Evolutionary conservation across 1,140 invertebrate genomes (phyloP).

Genomic region (Cotesia vestalis): DNA sequence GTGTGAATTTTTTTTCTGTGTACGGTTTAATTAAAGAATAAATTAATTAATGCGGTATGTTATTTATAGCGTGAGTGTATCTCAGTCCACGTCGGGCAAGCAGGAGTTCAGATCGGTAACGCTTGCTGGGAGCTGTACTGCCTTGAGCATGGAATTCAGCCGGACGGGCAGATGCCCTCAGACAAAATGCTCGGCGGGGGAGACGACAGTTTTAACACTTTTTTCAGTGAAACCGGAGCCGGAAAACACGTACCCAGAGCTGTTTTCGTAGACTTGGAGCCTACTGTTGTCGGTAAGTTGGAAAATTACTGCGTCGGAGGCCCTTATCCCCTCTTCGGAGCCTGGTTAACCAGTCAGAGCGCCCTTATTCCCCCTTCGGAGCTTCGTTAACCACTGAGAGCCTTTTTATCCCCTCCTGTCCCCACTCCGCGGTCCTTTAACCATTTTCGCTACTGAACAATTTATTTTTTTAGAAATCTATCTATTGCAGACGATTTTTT

Average conservation of each 20-base stretch:
- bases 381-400: no score
- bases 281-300: conserved; percentile 31
- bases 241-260: conserved; percentile 36
- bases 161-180: conserved; percentile 36
- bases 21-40: no score
- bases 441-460: no score
- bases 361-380: no score
- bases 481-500: no score
- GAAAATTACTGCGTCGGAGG: no score
- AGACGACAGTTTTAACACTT: conserved; percentile 36
- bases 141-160: conserved; percentile 35
- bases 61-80: conserved; percentile 35
- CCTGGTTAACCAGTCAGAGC: not conserved
- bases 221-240: conserved; percentile 38
- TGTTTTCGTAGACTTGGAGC: conserved; percentile 36
- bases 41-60: not conserved
- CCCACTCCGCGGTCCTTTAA: no score
- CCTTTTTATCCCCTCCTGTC: no score
- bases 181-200: conserved; percentile 34
- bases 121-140: conserved; percentile 37
- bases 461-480: no score
- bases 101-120: conserved; percentile 37
- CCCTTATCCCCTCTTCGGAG: not conserved
- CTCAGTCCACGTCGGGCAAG: conserved; percentile 37
- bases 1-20: no score